Percentiles rank a stretch among this genome's conserved stretches.
Evolutionary conservation across 2,888 invertebrate species (phyloP).

Genomic region (Synanthedon tipuliformis): DNA sequence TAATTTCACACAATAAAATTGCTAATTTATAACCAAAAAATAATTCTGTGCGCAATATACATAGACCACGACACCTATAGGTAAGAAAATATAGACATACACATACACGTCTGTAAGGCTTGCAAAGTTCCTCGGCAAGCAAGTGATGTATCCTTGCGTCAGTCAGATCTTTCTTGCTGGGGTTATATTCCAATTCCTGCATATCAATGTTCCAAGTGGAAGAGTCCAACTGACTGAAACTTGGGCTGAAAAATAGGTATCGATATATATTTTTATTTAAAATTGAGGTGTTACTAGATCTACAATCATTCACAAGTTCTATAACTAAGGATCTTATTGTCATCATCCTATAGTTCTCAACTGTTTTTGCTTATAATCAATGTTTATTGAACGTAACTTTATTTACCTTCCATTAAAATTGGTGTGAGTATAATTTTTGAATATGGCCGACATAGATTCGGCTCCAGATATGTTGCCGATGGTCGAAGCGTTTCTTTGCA

Average conservation of each 20-base stretch:
- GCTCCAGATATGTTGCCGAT: conserved; percentile 89
- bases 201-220: conserved; percentile 93
- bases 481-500: conserved; percentile 87
- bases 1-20: no score
- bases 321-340: no score
- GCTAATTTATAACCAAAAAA: no score
- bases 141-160: conserved; percentile 95
- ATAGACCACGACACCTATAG: no score
- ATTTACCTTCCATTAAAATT: conserved; percentile 85
- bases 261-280: not conserved
- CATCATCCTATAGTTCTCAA: no score
- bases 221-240: conserved; percentile 86
- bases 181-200: conserved; percentile 93
- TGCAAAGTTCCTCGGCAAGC: conserved; percentile 87
- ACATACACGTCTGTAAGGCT: conserved; percentile 87
- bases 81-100: not conserved
- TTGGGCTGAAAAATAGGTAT: conserved; percentile 74
- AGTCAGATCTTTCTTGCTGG: conserved; percentile 90
- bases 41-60: no score
- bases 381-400: not conserved
- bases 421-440: conserved; percentile 87
- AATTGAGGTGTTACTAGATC: no score
- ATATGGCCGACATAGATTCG: conserved; percentile 91
- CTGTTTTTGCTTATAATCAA: no score
- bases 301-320: no score